phyloP scores from a whole-genome alignment of 2,888 invertebrate species.

The Phalera bucephala region DNA sequence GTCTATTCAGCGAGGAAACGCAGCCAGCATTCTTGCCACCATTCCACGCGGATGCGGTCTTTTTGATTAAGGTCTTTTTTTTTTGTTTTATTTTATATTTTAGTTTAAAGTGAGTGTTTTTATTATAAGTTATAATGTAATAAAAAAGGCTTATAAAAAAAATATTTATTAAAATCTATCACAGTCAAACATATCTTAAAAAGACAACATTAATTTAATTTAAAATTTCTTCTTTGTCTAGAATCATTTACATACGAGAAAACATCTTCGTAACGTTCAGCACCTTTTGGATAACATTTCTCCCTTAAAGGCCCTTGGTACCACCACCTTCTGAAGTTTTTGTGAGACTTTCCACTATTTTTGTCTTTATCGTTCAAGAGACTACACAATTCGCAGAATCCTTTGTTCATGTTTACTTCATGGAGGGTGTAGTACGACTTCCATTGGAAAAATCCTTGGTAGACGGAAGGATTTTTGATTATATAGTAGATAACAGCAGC shows the following conservation, averaged over 20 bases:
- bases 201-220: too few relatives aligned
- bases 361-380: slow-evolving; percentile 43
- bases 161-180: too few relatives aligned
- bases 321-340: slow-evolving; percentile 63
- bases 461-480: slow-evolving; percentile 40
- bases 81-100: too few relatives aligned
- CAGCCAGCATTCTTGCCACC: too few relatives aligned
- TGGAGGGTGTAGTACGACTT: slow-evolving; percentile 49
- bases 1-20: too few relatives aligned
- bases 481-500: slow-evolving; percentile 44
- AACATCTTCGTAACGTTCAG: slow-evolving; percentile 30
- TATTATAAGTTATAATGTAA: too few relatives aligned
- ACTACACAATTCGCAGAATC: slow-evolving; percentile 56
- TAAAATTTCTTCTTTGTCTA: slow-evolving; percentile 6
- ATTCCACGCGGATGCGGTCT: too few relatives aligned
- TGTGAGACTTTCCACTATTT: slow-evolving; percentile 32
- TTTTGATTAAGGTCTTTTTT: too few relatives aligned
- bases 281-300: slow-evolving; percentile 42
- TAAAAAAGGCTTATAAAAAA: too few relatives aligned
- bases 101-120: too few relatives aligned
- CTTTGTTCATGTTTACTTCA: slow-evolving; percentile 32
- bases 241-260: slow-evolving; percentile 32
- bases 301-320: slow-evolving; percentile 36
- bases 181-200: too few relatives aligned
- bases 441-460: slow-evolving; percentile 53